These are phyloP conservation scores for Linnaemya vulpina DNA, from an alignment of 2,888 invertebrate genomes.

Conservation along the genomic window DNA sequence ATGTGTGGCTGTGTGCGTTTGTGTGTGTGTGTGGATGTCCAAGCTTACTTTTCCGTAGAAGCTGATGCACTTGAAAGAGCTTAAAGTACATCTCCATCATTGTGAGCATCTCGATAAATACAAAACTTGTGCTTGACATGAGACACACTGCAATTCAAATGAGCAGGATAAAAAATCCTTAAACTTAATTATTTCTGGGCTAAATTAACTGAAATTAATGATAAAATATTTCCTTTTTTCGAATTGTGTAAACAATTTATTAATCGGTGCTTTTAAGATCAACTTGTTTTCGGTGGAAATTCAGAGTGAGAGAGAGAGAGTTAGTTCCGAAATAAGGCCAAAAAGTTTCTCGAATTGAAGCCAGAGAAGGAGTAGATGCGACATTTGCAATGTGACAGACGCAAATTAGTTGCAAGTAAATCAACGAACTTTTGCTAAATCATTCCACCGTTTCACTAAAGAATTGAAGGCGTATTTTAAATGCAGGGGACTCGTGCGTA, in stretches of 20 bases:
- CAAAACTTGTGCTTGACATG: slow-evolving; percentile 21
- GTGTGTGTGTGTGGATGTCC: not conserved
- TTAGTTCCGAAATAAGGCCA: too few species aligned
- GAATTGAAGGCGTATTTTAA: not conserved
- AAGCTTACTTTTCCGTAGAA: not conserved
- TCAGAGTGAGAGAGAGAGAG: too few species aligned
- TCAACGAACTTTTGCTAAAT: not conserved
- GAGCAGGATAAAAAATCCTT: not conserved
- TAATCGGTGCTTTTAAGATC: too few species aligned
- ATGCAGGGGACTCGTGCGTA: not conserved
- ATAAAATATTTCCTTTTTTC: too few species aligned
- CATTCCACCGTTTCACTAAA: not conserved
- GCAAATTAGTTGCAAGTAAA: not conserved
- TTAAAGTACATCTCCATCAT: not conserved
- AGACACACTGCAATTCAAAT: not conserved
- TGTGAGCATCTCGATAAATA: slow-evolving; percentile 8
- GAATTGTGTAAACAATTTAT: too few species aligned
- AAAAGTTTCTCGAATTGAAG: too few species aligned
- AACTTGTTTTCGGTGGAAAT: too few species aligned
- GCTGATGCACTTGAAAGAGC: slow-evolving; percentile 9
- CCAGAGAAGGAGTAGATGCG: too few species aligned
- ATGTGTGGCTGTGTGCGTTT: not conserved
- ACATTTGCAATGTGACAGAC: too few species aligned
- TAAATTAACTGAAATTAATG: too few species aligned
- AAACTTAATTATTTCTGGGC: too few species aligned